A percentile compares a stretch with the other conserved stretches of the same genome.
phyloP scores from a whole-genome alignment of 2,888 invertebrate species.

The Nemotelus pantherinus region DNA sequence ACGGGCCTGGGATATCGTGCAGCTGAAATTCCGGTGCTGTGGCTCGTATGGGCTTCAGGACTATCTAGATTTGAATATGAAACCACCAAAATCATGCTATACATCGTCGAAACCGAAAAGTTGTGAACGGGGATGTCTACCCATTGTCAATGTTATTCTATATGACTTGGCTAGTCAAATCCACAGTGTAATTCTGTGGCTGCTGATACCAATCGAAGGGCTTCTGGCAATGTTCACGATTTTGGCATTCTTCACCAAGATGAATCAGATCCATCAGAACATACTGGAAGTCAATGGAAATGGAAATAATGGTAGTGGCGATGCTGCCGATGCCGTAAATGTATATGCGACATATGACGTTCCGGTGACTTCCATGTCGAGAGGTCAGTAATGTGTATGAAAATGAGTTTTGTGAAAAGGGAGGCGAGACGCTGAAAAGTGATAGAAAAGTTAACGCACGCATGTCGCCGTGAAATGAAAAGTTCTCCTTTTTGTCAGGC shows the following conservation, averaged over 20 bases:
- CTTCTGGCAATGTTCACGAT: slow-evolving; percentile 34
- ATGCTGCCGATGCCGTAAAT: slow-evolving; percentile 4
- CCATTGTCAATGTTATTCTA: slow-evolving; percentile 32
- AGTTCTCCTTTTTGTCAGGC: too few species aligned
- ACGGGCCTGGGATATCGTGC: slow-evolving; percentile 27
- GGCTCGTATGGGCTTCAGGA: slow-evolving; percentile 34
- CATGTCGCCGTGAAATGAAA: too few species aligned
- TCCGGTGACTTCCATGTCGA: slow-evolving; percentile 30
- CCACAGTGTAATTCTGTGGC: slow-evolving; percentile 34
- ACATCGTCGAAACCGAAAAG: slow-evolving; percentile 33
- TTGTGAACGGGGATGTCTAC: slow-evolving; percentile 23
- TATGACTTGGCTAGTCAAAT: slow-evolving; percentile 33
- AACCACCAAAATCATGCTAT: slow-evolving; percentile 34
- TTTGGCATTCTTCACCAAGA: slow-evolving; percentile 30
- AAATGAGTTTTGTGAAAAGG: too few species aligned
- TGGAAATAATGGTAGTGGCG: background rate
- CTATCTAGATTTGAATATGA: slow-evolving; percentile 23
- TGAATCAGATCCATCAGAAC: slow-evolving; percentile 26
- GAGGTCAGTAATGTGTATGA: background rate
- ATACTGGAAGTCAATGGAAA: slow-evolving; percentile 4
- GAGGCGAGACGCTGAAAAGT: too few species aligned
- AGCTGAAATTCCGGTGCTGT: slow-evolving; percentile 31
- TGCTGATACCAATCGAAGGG: slow-evolving; percentile 32
- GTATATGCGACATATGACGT: slow-evolving; percentile 39
- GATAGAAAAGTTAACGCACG: too few species aligned